Conservation (phyloP, 2,797 vertebrate genomes). For the Hippoglossus hippoglossus region DNA sequence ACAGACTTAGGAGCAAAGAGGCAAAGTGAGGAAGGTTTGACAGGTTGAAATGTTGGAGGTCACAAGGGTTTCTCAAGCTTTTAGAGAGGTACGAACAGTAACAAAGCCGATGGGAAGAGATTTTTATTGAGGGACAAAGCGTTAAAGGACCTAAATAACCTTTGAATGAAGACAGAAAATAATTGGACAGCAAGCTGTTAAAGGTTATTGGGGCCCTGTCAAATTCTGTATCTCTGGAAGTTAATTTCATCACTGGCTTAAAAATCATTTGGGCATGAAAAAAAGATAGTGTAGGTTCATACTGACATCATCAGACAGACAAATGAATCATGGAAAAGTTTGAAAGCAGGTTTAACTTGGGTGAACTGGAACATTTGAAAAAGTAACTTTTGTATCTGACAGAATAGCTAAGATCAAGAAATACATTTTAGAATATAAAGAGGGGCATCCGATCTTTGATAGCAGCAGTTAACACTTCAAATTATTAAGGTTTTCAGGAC, state of each 20-base stretch:
- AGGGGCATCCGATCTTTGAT: no score
- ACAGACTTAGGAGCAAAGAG: background rate
- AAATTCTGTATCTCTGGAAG: background rate
- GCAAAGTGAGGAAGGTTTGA: slow-evolving; percentile 1
- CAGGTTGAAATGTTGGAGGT: slow-evolving; percentile 2
- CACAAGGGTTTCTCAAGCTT: background rate
- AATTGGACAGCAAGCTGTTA: background rate
- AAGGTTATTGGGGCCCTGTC: background rate
- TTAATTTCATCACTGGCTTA: background rate
- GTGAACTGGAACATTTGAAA: background rate
- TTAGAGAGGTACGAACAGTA: background rate
- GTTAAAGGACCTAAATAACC: background rate
- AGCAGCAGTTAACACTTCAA: background rate
- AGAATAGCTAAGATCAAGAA: background rate
- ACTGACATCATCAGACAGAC: background rate
- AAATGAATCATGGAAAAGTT: background rate
- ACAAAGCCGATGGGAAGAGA: background rate
- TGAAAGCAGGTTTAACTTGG: background rate
- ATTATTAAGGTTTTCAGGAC: no score
- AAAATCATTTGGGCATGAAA: slow-evolving; percentile 6
- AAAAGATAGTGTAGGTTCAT: background rate
- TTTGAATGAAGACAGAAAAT: slow-evolving; percentile 1
- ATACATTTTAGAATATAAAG: no score
- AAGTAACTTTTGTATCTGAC: background rate
- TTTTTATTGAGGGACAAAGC: background rate